Conservation (phyloP, 2,797 vertebrate species). For the Tiaroga cobitis region DNA sequence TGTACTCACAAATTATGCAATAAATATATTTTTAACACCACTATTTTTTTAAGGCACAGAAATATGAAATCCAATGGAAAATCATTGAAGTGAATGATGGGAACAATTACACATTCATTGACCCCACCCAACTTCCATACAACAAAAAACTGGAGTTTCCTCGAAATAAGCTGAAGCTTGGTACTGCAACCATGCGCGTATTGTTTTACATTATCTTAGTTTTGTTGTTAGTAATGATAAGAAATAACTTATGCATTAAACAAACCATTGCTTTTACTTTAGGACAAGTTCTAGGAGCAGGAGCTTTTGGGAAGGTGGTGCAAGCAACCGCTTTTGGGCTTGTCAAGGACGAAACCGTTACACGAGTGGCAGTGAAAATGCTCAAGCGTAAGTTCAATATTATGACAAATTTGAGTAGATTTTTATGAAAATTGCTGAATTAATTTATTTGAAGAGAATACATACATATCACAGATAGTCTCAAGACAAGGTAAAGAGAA, state of each 20-base stretch:
- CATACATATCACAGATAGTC: background rate
- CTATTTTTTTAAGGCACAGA: constrained; percentile 82
- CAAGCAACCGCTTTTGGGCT: constrained; percentile 92
- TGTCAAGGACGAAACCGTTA: constrained; percentile 78
- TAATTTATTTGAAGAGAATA: background rate
- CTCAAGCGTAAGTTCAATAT: constrained; percentile 87
- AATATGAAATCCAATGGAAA: constrained; percentile 93
- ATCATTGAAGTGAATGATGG: constrained; percentile 89
- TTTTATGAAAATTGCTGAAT: background rate
- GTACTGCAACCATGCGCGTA: constrained; percentile 68
- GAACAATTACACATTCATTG: constrained; percentile 91
- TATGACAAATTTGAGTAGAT: background rate
- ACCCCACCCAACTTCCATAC: constrained; percentile 92
- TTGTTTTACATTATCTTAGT: background rate
- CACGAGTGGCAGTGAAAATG: constrained; percentile 96
- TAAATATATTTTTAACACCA: background rate
- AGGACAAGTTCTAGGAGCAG: constrained; percentile 92
- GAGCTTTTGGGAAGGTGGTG: constrained; percentile 95
- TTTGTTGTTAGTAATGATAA: background rate
- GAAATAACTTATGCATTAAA: background rate
- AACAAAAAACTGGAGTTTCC: constrained; percentile 95
- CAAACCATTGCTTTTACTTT: constrained; percentile 15
- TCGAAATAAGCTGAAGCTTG: constrained; percentile 89
- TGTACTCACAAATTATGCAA: background rate
- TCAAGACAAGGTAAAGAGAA: background rate